Conservation (phyloP, 2,888 invertebrate genomes). For the Bombyx huttoni region DNA sequence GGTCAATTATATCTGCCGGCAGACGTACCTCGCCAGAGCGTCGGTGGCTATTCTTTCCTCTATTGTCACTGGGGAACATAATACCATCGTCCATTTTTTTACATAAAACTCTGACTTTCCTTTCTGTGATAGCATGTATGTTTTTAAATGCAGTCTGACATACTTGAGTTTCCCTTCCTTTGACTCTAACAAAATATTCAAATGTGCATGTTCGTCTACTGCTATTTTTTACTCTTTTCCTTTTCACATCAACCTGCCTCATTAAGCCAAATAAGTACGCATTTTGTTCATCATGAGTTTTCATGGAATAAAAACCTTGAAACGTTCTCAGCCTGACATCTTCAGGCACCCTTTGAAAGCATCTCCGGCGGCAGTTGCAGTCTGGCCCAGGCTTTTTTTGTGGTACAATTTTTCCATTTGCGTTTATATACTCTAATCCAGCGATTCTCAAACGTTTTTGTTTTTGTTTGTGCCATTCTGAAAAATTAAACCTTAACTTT, state of each 20-base stretch:
- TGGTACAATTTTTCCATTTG: slow-evolving; percentile 71
- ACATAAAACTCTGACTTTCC: slow-evolving; percentile 70
- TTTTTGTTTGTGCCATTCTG: slow-evolving; percentile 74
- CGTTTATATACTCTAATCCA: slow-evolving; percentile 68
- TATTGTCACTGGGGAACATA: slow-evolving; percentile 71
- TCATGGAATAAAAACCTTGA: slow-evolving; percentile 70
- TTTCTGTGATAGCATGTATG: slow-evolving; percentile 71
- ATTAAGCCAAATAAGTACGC: slow-evolving; percentile 72
- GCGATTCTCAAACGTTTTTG: slow-evolving; percentile 70
- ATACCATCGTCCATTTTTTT: slow-evolving; percentile 74
- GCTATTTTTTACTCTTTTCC: slow-evolving; percentile 68
- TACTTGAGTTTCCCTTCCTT: slow-evolving; percentile 69
- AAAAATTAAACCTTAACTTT: slow-evolving; percentile 15
- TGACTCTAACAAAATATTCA: slow-evolving; percentile 69
- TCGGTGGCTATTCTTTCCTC: slow-evolving; percentile 68
- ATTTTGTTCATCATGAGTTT: slow-evolving; percentile 73
- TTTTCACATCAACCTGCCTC: slow-evolving; percentile 70
- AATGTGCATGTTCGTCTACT: slow-evolving; percentile 70
- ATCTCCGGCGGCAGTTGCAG: slow-evolving; percentile 66
- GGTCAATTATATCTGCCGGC: too few species aligned
- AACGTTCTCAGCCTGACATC: slow-evolving; percentile 64
- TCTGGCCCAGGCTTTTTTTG: slow-evolving; percentile 68
- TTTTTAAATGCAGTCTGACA: slow-evolving; percentile 73
- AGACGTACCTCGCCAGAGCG: slow-evolving; percentile 66
- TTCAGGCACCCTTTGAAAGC: slow-evolving; percentile 65